Percentiles rank a stretch among this genome's conserved stretches.
Conservation (phyloP, 2,113 vertebrate genomes). For the Xiphophorus maculatus region DNA sequence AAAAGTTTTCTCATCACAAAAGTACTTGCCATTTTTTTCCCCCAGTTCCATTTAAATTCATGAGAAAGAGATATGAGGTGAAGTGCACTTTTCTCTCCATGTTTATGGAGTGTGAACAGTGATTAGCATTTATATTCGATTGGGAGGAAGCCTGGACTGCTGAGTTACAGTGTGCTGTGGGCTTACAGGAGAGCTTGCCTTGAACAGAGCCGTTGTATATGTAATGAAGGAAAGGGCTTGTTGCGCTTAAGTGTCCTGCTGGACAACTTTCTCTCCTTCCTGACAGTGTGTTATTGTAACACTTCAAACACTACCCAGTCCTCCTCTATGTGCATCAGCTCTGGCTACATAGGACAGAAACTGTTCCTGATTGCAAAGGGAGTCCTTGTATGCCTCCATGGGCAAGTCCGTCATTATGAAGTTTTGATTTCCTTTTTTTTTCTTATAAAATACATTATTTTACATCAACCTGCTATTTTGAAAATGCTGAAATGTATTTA, state of each 20-base stretch:
- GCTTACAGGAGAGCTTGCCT: conserved; percentile 65
- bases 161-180: conserved; percentile 54
- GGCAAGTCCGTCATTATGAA: neutral
- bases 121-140: conserved; percentile 80
- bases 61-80: conserved; percentile 68
- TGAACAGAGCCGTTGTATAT: conserved; percentile 72
- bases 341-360: conserved; percentile 62
- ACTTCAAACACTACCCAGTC: conserved; percentile 69
- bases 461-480: neutral
- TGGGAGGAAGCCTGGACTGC: conserved; percentile 70
- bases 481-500: neutral
- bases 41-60: conserved; percentile 74
- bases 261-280: conserved; percentile 62
- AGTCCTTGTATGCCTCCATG: neutral
- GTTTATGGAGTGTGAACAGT: conserved; percentile 75
- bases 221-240: conserved; percentile 76
- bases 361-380: conserved; percentile 18
- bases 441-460: neutral
- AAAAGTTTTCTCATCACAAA: conserved; percentile 43
- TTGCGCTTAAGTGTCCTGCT: conserved; percentile 54
- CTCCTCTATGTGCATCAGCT: conserved; percentile 58
- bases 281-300: conserved; percentile 71
- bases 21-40: conserved; percentile 28
- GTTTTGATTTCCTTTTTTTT: conserved; percentile 1
- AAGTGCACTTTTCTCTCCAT: conserved; percentile 69